Evolutionary conservation across 2,888 invertebrate genomes (phyloP), one percentile per base, ranked within the genome.

Genomic region (Chironomus tentans): DNA sequence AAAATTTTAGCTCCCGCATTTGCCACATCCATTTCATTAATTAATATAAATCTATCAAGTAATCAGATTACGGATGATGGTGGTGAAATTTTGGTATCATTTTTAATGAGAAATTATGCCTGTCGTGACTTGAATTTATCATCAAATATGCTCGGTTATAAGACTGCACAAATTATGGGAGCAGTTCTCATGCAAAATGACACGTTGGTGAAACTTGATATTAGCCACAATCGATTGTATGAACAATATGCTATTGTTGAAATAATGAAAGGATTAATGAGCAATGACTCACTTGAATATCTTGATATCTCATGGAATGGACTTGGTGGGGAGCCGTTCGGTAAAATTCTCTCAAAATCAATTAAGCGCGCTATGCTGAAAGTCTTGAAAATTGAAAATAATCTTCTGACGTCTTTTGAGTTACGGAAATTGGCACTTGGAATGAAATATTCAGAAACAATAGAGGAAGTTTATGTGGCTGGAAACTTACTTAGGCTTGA

Each of bases 271-370:
- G 77, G 77, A 2, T 50, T 78, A 10, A 21, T 21, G 70, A 50
- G 15, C 12, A 79, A 78, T 38, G 70, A 76, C 24, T 46, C 69
- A 15, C 10, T 79, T 10, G 70, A 74, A 61, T 15, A 69, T 22
- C 38, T 79, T 13, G 65, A 78, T 68, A 68, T 78, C 21, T 77
- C 78, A 7, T 79, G 78, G 78, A 78, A 78, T 70, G 78, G 77
- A 46, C 15, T 78, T 2, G 13, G 24, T 12, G 78, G 78, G 7
- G 73, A 72, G 21, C 4, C 0, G 2, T 77, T 78, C 15, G 61
- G 75, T 1, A 61, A 46, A 56, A 12, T 50, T 38, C 22, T 79
- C 7, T 22, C 13, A 12, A 62, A 73, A 21, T 68, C 77, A 3
- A 15, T 78, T 3, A 38, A 47, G 0, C 24, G 72, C 21, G 15